Conservation (phyloP, 37 sponge, comb jelly and placozoan genomes). For the Chondrosia reniformis region DNA sequence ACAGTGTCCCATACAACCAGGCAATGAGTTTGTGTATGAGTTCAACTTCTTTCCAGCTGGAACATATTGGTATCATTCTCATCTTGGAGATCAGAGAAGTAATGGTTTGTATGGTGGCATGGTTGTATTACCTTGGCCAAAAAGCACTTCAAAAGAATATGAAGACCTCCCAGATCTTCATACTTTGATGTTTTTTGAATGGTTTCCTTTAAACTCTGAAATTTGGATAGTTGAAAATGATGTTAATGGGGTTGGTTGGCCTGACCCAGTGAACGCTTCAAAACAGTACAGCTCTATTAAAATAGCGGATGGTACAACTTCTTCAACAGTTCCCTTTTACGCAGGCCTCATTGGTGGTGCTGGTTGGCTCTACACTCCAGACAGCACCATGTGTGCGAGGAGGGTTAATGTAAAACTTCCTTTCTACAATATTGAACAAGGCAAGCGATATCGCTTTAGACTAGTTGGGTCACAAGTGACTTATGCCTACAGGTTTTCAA, state of each 20-base stretch:
- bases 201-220: too few species aligned
- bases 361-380: slow-evolving; percentile 25
- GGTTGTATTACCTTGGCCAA: slow-evolving; percentile 44
- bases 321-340: slow-evolving; percentile 24
- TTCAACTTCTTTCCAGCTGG: slow-evolving; percentile 51
- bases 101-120: slow-evolving; percentile 61
- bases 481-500: slow-evolving; percentile 49
- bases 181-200: slow-evolving; percentile 48
- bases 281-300: not conserved
- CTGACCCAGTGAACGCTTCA: not conserved
- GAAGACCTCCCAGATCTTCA: slow-evolving; percentile 59
- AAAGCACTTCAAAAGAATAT: too few species aligned
- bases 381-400: not conserved
- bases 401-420: not conserved
- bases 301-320: slow-evolving; percentile 26
- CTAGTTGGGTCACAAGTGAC: slow-evolving; percentile 62
- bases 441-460: slow-evolving; percentile 64
- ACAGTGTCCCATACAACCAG: slow-evolving; percentile 71
- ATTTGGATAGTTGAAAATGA: too few species aligned
- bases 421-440: slow-evolving; percentile 33
- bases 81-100: slow-evolving; percentile 47
- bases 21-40: slow-evolving; percentile 10
- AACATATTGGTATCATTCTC: slow-evolving; percentile 81
- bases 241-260: too few species aligned
- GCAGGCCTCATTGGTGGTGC: slow-evolving; percentile 67